Evolutionary conservation across 2,797 vertebrate species (phyloP), one percentile per base, ranked within the genome.

Genomic region (Sebastes iracundus): DNA sequence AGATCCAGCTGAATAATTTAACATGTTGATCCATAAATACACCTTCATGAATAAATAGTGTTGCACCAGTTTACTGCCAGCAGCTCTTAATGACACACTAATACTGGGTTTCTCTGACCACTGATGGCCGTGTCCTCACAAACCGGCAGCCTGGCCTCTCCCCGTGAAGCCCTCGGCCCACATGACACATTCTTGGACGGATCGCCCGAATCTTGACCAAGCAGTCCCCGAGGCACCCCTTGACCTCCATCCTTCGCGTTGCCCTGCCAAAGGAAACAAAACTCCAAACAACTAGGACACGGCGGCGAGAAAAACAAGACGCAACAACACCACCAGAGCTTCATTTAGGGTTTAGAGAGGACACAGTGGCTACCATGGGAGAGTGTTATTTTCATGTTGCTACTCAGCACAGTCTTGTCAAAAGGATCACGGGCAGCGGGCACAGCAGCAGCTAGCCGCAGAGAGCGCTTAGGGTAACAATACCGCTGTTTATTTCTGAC

Each of bases 191-290:
- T 90, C 75, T 90, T 87, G 86, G 89, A 84, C 10, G 5, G 46
- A 84, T 72, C 20, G 14, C 10, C 65, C 49, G 10, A 80, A 91
- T 82, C 79, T 65, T 79, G 75, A 90, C 84, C 90, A 79, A 79
- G 81, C 61, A 73, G 78, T 35, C 78, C 69, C 59, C 3, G 18
- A 84, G 79, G 77, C 68, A 49, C 72, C 72, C 75, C 42, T 53
- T 79, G 52, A 83, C 84, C 75, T 33, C 69, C 46, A 30, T n/a
- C n/a, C 53, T n/a, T 56, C 2, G 1, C 25, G 49, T 62, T 62
- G 73, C 42, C 75, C 70, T 87, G 87, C 82, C 89, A 92, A 91
- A 91, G 77, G 38, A 70, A 65, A 77, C 58, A 52, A 69, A 81
- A 69, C 63, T 72, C 60, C 32, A 52, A 66, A 87, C 67, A 81